Evolutionary conservation across 2,797 vertebrate genomes (phyloP).

Genomic region (Pelobates cultripes): DNA sequence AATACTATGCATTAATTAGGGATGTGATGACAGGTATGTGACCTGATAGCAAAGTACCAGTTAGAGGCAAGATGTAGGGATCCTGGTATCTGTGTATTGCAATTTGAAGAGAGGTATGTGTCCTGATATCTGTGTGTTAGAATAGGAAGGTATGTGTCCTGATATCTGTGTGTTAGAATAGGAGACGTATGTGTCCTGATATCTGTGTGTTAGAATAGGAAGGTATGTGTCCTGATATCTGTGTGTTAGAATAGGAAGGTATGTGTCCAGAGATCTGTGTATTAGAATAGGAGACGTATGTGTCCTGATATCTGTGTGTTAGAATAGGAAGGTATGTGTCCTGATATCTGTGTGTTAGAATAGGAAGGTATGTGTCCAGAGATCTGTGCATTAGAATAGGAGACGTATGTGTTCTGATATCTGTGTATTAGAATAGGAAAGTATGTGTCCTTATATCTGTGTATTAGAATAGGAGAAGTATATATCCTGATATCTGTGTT

Average conservation of each 20-base stretch:
- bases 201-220: neutral
- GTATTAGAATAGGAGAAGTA: neutral
- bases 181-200: neutral
- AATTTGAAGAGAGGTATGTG: neutral
- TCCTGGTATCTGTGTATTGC: constrained; percentile 1
- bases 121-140: constrained; percentile 4
- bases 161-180: constrained; percentile 2
- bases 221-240: neutral
- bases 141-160: neutral
- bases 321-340: neutral
- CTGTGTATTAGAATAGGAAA: neutral
- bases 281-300: neutral
- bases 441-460: neutral
- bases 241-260: neutral
- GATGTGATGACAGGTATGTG: neutral
- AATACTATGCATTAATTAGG: neutral
- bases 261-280: neutral
- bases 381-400: neutral
- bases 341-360: neutral
- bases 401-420: neutral
- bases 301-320: neutral
- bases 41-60: neutral
- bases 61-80: neutral
- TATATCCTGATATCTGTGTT: neutral
- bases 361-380: neutral